Conservation (phyloP, 2,888 invertebrate genomes). For the Chloroclysta siterata region DNA sequence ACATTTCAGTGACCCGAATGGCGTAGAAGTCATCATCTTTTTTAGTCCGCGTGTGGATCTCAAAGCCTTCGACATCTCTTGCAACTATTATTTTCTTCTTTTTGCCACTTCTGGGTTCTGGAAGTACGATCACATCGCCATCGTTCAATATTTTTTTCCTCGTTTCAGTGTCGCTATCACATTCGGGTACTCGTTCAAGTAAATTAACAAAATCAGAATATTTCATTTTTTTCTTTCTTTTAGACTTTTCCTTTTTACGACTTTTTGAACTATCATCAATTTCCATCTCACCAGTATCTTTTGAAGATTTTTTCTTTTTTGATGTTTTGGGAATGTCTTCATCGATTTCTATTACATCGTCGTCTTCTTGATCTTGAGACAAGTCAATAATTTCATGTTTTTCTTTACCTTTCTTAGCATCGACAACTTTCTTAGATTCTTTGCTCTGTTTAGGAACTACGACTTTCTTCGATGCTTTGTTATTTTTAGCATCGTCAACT, state of each 20-base stretch:
- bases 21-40: slow-evolving; percentile 35
- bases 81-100: neutral
- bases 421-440: neutral
- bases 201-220: slow-evolving; percentile 4
- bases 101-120: neutral
- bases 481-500: neutral
- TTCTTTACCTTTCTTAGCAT: slow-evolving; percentile 2
- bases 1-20: slow-evolving; percentile 27
- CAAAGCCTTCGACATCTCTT: neutral
- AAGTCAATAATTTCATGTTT: neutral
- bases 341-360: slow-evolving; percentile 15
- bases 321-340: neutral
- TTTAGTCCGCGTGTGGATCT: slow-evolving; percentile 30
- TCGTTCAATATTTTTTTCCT: slow-evolving; percentile 6
- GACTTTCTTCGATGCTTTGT: neutral
- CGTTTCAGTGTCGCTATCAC: slow-evolving; percentile 2
- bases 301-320: slow-evolving; percentile 9
- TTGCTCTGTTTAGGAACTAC: neutral
- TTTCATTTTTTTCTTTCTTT: slow-evolving; percentile 6
- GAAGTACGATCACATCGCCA: slow-evolving; percentile 3
- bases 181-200: neutral
- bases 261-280: neutral
- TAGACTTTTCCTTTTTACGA: neutral
- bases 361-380: slow-evolving; percentile 3
- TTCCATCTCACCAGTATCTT: slow-evolving; percentile 6